These are phyloP conservation scores for Proisotoma minuta DNA, from an alignment of 2,888 invertebrate genomes.

Conservation along the genomic window DNA sequence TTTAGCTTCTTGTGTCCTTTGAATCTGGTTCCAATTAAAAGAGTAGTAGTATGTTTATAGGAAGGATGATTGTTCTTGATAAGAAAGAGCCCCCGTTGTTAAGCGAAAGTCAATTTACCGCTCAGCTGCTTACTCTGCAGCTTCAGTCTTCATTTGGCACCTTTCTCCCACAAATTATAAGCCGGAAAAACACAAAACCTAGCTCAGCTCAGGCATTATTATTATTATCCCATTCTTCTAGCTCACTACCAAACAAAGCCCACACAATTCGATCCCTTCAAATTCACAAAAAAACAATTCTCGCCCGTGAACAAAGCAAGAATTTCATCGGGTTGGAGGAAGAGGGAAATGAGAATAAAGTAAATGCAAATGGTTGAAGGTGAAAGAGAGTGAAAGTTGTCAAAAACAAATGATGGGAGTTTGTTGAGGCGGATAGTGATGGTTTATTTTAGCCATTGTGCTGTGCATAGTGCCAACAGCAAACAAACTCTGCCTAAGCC, in stretches of 20 bases:
- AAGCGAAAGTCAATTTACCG: conserved; percentile 5
- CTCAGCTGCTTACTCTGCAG: neutral
- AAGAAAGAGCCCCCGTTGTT: neutral
- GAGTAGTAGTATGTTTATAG: neutral
- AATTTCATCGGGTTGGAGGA: neutral
- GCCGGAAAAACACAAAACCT: conserved; percentile 1
- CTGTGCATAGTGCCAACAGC: too few species aligned
- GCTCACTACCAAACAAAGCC: neutral
- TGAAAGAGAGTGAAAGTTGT: conserved; percentile 4
- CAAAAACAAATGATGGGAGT: conserved; percentile 6
- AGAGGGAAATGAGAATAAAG: neutral
- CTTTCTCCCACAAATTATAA: neutral
- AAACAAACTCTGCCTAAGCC: too few species aligned
- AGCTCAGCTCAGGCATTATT: neutral
- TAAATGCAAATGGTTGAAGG: neutral
- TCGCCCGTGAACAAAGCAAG: neutral
- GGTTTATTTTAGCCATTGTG: too few species aligned
- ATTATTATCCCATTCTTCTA: neutral
- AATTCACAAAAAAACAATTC: neutral
- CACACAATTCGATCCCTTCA: neutral
- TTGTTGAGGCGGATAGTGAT: too few species aligned
- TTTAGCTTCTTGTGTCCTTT: too few species aligned
- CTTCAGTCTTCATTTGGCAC: conserved; percentile 1
- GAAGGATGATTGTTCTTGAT: neutral
- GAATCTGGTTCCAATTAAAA: neutral